Conservation (phyloP, 2,888 invertebrate species). For the Cacoxenus indagator region DNA sequence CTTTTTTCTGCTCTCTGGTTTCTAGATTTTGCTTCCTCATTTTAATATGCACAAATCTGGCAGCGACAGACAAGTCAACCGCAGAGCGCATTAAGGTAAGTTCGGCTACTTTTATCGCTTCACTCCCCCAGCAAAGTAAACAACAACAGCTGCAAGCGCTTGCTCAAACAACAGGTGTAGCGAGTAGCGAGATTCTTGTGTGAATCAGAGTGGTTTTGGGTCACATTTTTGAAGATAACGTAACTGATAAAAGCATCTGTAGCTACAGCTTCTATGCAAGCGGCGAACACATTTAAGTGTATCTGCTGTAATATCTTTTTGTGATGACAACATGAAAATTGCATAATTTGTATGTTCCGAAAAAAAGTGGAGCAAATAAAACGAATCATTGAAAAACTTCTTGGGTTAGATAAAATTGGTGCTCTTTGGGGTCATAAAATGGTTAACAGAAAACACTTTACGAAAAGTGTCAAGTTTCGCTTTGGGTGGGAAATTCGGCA, state of each 20-base stretch:
- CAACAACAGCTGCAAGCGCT: background rate
- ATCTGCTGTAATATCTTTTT: too few species aligned
- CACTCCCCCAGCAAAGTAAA: background rate
- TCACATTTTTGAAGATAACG: background rate
- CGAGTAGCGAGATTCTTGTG: background rate
- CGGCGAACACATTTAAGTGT: background rate
- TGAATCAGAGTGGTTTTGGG: background rate
- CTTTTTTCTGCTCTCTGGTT: conserved; percentile 45
- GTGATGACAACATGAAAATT: background rate
- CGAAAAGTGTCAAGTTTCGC: background rate
- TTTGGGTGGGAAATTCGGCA: background rate
- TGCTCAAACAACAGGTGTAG: background rate
- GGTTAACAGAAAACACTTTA: background rate
- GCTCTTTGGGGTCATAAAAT: too few species aligned
- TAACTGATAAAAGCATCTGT: background rate
- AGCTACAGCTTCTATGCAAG: background rate
- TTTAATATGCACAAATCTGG: conserved; percentile 39
- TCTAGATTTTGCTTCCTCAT: conserved; percentile 53
- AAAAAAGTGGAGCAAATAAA: background rate
- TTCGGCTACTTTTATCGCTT: background rate
- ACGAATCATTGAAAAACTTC: background rate
- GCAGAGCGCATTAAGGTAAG: conserved; percentile 64
- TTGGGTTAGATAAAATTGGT: too few species aligned
- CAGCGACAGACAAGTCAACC: conserved; percentile 58
- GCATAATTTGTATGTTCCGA: background rate